Base-by-base conservation (phyloP, 2,797 vertebrate species). In the Acropternis orthonyx region DNA sequence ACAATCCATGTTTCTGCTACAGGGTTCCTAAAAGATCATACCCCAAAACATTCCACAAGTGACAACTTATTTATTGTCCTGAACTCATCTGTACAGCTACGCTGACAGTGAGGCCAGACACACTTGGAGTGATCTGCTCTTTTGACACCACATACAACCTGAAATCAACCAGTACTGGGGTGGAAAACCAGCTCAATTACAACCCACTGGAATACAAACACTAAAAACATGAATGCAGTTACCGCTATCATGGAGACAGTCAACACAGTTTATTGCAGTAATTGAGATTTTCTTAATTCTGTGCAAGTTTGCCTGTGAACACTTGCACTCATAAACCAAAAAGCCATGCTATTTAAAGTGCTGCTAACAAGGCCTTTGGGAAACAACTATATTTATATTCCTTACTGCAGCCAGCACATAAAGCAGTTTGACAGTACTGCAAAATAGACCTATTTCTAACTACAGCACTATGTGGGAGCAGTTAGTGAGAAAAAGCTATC, bases 381-480 rank as follows among this genome's bases (percentile, higher is more conserved):
- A 95, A 94, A 82, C 34, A 89, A 71, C 61, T 85, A 28, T 54
- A 95, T 85, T 95, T 93, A 92, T 92, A 95, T 39, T 83, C 54
- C 85, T 88, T 74, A 51, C 71, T 91, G 87, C 80, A 96, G 65
- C 67, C 78, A 88, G 55, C 85, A 91, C 54, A 82, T 63, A 89
- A 75, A 93, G 82, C 69, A 91, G 79, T 56, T 88, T 93, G 91
- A 77, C 93, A 88, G 89, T 71, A 77, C 82, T 71, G 95, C 88
- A 72, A 46, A 89, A 62, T 1, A 95, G 76, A 71, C 88, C 87
- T 93, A 75, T 84, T 95, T 78, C 88, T 85, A 95, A 93, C 54
- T 81, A 75, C 10, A 4, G 88, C 4, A 5, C 82, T 81, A 75
- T 36, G 88, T 75, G 79, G 92, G 85, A 94, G 66, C 88, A 95